Evolutionary conservation across 2,888 invertebrate genomes (phyloP).

Genomic region (Cremastobaeus sp.): DNA sequence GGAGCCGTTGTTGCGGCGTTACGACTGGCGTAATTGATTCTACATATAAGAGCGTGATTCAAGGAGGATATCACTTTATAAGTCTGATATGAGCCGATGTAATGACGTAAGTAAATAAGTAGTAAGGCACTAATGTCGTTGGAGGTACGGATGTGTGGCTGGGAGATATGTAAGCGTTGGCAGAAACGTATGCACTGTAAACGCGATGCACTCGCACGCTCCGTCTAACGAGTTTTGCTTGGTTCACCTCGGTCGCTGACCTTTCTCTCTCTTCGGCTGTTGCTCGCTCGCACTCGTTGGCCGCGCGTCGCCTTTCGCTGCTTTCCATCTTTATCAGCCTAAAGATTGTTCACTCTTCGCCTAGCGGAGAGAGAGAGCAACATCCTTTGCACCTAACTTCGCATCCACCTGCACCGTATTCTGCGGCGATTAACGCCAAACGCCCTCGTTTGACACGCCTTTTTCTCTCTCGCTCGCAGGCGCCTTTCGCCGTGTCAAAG

Average conservation of each 20-base stretch:
- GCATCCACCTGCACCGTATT: constrained; percentile 31
- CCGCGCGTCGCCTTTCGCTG: constrained; percentile 51
- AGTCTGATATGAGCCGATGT: constrained; percentile 50
- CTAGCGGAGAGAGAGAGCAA: constrained; percentile 13
- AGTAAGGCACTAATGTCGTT: constrained; percentile 47
- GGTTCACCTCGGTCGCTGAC: constrained; percentile 58
- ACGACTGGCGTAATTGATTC: constrained; percentile 44
- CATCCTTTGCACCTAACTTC: constrained; percentile 14
- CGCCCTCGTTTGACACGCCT: neutral
- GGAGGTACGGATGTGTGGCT: constrained; percentile 19
- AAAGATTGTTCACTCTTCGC: constrained; percentile 31
- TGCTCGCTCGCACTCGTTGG: constrained; percentile 37
- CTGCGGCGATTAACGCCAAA: constrained; percentile 6
- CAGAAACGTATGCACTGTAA: constrained; percentile 53
- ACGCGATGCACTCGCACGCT: constrained; percentile 57
- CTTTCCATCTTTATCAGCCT: constrained; percentile 49
- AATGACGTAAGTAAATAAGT: constrained; percentile 51
- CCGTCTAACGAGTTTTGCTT: constrained; percentile 58
- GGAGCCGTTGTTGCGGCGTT: constrained; percentile 25
- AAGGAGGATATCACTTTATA: constrained; percentile 49
- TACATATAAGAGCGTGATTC: constrained; percentile 41
- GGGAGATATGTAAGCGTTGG: constrained; percentile 44
- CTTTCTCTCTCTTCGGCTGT: constrained; percentile 31
- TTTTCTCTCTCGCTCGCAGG: neutral
- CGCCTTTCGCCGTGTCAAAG: too few species aligned